These are phyloP conservation scores for Sander vitreus DNA, from an alignment of 2,113 vertebrate species.

Conservation along the genomic window DNA sequence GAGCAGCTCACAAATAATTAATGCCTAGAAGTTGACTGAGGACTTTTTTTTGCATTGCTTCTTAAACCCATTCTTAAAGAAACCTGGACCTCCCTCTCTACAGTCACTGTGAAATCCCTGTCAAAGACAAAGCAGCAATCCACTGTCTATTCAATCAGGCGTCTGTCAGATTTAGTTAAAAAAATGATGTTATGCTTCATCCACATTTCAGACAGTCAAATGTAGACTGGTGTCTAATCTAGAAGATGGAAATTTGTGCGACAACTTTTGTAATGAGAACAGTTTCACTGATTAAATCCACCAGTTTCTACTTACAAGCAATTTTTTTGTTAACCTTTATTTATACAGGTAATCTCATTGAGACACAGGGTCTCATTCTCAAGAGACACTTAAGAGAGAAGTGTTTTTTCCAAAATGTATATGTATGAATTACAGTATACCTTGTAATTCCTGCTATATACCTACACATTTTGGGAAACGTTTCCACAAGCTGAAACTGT, in stretches of 20 bases:
- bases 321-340: not conserved
- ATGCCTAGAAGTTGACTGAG: conserved; percentile 78
- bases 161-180: not conserved
- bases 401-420: too few species aligned
- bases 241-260: not conserved
- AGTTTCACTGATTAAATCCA: conserved; percentile 2
- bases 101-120: conserved; percentile 35
- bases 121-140: conserved; percentile 1
- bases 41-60: conserved; percentile 67
- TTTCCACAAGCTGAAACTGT: not conserved
- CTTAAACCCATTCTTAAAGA: conserved; percentile 44
- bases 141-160: not conserved
- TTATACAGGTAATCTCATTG: too few species aligned
- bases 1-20: conserved; percentile 86
- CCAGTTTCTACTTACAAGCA: not conserved
- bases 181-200: not conserved
- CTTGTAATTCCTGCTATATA: too few species aligned
- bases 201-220: not conserved
- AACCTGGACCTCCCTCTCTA: conserved; percentile 32
- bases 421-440: too few species aligned
- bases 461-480: too few species aligned
- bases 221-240: not conserved
- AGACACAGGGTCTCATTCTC: too few species aligned
- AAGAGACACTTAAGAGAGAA: too few species aligned
- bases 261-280: not conserved